Percentiles rank a stretch among this genome's conserved stretches.
Evolutionary conservation across 1,140 invertebrate species (phyloP).

Genomic region (Drosophila ohnishii): DNA sequence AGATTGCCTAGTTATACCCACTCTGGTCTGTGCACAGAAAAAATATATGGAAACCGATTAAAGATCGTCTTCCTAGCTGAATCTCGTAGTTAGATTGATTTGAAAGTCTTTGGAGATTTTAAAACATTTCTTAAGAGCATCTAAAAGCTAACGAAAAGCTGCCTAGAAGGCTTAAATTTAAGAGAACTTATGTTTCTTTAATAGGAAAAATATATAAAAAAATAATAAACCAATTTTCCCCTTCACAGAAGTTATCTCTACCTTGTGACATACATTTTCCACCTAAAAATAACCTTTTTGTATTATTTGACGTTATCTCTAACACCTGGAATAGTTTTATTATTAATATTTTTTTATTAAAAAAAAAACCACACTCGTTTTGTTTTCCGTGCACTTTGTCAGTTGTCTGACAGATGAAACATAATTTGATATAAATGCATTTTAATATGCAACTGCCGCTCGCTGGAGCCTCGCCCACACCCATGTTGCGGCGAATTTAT

Average conservation of each 20-base stretch:
- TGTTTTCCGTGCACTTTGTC: constrained; percentile 25
- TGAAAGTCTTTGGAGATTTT: neutral
- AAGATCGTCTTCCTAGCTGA: neutral
- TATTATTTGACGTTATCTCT: constrained; percentile 1
- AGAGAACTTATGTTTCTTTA: neutral
- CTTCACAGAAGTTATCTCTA: no score
- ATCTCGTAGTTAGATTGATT: neutral
- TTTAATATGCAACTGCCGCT: constrained; percentile 50
- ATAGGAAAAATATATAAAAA: neutral
- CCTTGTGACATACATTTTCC: neutral
- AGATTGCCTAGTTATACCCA: constrained; percentile 34
- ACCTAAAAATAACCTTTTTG: neutral
- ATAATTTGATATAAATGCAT: constrained; percentile 60
- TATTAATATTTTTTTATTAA: neutral
- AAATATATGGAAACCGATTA: neutral
- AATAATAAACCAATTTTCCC: neutral
- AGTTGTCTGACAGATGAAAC: constrained; percentile 39
- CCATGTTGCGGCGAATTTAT: constrained; percentile 44
- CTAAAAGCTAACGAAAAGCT: neutral
- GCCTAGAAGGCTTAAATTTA: neutral
- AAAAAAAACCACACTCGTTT: neutral
- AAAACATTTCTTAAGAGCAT: neutral
- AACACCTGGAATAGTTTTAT: neutral
- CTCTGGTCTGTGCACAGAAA: neutral
- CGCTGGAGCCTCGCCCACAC: neutral